Percentiles rank a stretch among this genome's conserved stretches.
Conservation (phyloP, 2,797 vertebrate genomes). For the Acanthurus lineatus region DNA sequence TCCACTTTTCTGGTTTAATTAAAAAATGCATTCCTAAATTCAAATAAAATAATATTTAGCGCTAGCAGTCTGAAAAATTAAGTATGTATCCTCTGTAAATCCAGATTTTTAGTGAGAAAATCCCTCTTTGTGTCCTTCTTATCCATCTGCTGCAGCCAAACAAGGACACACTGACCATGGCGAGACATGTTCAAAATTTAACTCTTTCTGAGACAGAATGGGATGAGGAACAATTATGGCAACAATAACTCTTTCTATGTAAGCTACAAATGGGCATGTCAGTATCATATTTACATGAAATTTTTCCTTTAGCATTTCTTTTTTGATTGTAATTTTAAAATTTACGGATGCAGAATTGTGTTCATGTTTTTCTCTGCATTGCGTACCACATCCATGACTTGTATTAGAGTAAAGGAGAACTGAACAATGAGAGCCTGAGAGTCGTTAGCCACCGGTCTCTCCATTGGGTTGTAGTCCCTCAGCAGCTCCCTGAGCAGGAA, state of each 20-base stretch:
- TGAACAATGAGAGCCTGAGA: constrained; percentile 93
- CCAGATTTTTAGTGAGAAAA: neutral
- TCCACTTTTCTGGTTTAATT: neutral
- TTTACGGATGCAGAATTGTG: neutral
- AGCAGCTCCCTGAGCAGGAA: constrained; percentile 94
- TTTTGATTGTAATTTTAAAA: neutral
- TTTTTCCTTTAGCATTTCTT: neutral
- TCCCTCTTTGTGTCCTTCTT: neutral
- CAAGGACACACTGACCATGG: too few relatives aligned
- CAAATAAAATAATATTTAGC: neutral
- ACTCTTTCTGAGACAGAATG: too few relatives aligned
- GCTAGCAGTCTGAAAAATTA: neutral
- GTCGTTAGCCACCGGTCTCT: constrained; percentile 96
- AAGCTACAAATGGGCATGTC: neutral
- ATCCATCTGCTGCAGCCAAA: neutral
- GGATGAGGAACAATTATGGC: neutral
- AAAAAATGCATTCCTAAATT: neutral
- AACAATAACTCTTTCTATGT: neutral
- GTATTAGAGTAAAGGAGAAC: constrained; percentile 93
- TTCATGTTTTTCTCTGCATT: constrained; percentile 6
- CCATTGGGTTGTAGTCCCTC: constrained; percentile 96
- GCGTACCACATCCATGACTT: constrained; percentile 97
- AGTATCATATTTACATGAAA: neutral
- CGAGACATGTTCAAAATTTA: too few relatives aligned
- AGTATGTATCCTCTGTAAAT: neutral